Base-by-base conservation (phyloP, 2,888 invertebrate species). In the Dryobota labecula region DNA sequence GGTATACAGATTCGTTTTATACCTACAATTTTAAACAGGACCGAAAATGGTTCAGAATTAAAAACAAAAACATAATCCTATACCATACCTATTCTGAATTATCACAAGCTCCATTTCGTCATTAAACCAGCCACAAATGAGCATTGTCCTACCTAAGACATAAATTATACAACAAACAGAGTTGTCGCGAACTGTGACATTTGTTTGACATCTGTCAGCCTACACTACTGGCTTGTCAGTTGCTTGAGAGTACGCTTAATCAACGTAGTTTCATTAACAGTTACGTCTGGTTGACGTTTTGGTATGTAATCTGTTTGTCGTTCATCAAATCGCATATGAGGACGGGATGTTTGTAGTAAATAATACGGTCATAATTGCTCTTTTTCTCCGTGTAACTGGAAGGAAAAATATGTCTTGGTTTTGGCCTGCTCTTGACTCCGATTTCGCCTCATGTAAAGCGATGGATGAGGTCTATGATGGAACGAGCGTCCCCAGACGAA, bases 151-250 rank as follows among this genome's bases (percentile, higher is more conserved):
- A 62, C 61, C 27, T 65, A 51, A 54, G 64, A 56, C 78, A 70
- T 77, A 72, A 75, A 76, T 76, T 71, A 79, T 62, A 80, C 67
- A 64, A 70, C 62, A 60, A 60, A 70, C 69, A 61, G 70, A 73
- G 80, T 73, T 73, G 80, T 76, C 78, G 67, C 58, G 51, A 62
- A 62, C 20, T 41, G 57, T 82, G 82, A 78, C 84, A 71, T 69
- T 57, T 53, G 65, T 80, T 80, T 84, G 84, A 84, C 84, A 73
- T 33, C 71, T 82, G 80, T 80, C 82, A 77, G 63, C 33, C 51
- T 24, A 66, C 74, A 47, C 68, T 53, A 67, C 73, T 67, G 58
- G 54, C 71, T 58, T 73, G 73, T 70, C 76, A 72, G 71, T 63
- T 66, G 58, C 49, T 54, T 57, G 63, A 45, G 73, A 61, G 60